Conservation (phyloP, 2,797 vertebrate genomes). For the Holocentrus rufus region DNA sequence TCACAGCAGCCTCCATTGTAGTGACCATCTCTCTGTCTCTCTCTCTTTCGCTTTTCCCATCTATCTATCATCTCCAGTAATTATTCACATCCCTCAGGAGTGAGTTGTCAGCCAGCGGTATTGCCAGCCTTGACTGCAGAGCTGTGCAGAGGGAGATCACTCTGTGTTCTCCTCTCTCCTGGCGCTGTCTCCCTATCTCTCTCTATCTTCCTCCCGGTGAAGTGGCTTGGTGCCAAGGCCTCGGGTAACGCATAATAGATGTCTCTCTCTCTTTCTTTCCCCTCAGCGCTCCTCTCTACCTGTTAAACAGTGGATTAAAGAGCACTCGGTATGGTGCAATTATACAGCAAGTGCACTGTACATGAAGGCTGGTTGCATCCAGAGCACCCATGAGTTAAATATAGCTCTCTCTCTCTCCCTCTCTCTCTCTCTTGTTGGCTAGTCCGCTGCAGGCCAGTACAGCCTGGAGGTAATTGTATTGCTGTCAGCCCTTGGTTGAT, state of each 20-base stretch:
- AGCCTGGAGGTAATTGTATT: conserved; percentile 78
- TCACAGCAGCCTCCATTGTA: neutral
- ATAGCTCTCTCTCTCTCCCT: conserved; percentile 45
- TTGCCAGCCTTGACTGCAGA: conserved; percentile 52
- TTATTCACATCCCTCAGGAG: conserved; percentile 60
- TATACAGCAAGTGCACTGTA: conserved; percentile 56
- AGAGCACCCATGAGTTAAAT: conserved; percentile 73
- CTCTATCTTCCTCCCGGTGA: conserved; percentile 40
- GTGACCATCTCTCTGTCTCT: neutral
- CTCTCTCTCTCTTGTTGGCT: neutral
- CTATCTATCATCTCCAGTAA: conserved; percentile 54
- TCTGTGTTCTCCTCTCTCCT: conserved; percentile 47
- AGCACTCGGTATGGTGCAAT: conserved; percentile 69
- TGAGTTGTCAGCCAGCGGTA: conserved; percentile 47
- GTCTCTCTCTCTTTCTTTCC: conserved; percentile 4
- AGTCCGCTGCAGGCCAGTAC: conserved; percentile 55
- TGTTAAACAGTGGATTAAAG: conserved; percentile 77
- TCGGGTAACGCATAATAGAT: conserved; percentile 61
- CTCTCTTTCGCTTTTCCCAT: conserved; percentile 24
- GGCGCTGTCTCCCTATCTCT: conserved; percentile 49
- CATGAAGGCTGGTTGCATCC: conserved; percentile 43
- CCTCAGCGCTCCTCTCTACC: conserved; percentile 58
- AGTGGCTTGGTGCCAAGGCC: conserved; percentile 52
- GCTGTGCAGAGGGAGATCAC: conserved; percentile 25
- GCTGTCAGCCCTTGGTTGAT: conserved; percentile 79